phyloP scores from a whole-genome alignment of 2,888 invertebrate genomes.

The Agelastica alni region DNA sequence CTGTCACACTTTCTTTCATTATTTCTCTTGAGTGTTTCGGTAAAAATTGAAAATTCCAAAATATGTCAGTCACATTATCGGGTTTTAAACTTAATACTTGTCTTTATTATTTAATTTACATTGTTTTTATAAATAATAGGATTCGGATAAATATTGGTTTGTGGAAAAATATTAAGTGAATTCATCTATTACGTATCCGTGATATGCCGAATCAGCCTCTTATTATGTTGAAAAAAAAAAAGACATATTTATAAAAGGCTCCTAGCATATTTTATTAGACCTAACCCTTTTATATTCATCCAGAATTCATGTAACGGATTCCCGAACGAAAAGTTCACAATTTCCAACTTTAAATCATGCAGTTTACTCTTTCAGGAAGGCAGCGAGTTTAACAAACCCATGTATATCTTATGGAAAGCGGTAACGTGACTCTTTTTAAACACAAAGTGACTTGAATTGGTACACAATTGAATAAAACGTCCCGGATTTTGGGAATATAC shows the following conservation, averaged over 20 bases:
- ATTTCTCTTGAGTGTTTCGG: too few species aligned
- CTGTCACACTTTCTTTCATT: too few species aligned
- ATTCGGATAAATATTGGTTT: too few species aligned
- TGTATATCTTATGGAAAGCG: conserved; percentile 20
- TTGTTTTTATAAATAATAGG: too few species aligned
- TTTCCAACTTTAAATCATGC: conserved; percentile 22
- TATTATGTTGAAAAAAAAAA: not conserved
- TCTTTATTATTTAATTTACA: too few species aligned
- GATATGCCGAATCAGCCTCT: too few species aligned
- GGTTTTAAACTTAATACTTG: too few species aligned
- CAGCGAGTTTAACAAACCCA: conserved; percentile 20
- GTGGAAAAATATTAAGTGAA: too few species aligned
- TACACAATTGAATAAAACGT: conserved; percentile 1
- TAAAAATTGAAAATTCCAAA: too few species aligned
- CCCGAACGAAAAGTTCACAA: conserved; percentile 22
- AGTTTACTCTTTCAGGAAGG: conserved; percentile 19
- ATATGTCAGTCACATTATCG: too few species aligned
- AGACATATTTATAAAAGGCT: conserved; percentile 11
- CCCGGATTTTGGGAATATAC: not conserved
- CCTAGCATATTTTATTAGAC: conserved; percentile 13
- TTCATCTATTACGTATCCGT: too few species aligned
- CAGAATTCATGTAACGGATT: conserved; percentile 23
- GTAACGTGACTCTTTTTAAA: conserved; percentile 20
- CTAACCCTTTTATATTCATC: conserved; percentile 19
- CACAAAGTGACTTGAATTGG: conserved; percentile 9